These are phyloP conservation scores for Microctonus aethiopoides DNA, from an alignment of 2,888 invertebrate genomes.

Conservation along the genomic window DNA sequence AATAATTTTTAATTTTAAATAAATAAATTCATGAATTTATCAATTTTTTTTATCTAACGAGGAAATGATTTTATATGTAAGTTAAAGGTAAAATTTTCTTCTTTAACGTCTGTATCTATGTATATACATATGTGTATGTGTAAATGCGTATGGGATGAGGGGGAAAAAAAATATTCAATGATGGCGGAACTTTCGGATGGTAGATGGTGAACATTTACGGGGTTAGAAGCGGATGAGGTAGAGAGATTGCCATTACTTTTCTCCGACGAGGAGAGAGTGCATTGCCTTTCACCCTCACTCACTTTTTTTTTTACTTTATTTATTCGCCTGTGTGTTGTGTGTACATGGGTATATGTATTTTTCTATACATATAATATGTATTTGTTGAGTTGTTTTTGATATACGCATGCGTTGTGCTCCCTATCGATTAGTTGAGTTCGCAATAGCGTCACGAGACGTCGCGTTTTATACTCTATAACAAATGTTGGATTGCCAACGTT, in stretches of 20 bases:
- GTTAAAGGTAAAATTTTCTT: slow-evolving; percentile 1
- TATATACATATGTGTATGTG: slow-evolving; percentile 5
- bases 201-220: slow-evolving; percentile 29
- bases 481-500: slow-evolving; percentile 28
- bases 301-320: slow-evolving; percentile 3
- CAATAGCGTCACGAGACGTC: slow-evolving; percentile 54
- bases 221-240: slow-evolving; percentile 27
- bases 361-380: not conserved
- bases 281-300: not conserved
- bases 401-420: slow-evolving; percentile 57
- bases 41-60: too few relatives aligned
- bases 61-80: too few relatives aligned
- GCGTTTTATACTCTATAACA: slow-evolving; percentile 46
- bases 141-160: not conserved
- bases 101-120: not conserved
- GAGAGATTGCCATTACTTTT: slow-evolving; percentile 37
- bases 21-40: slow-evolving; percentile 5
- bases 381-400: not conserved
- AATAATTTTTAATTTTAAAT: too few relatives aligned
- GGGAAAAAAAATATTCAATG: slow-evolving; percentile 31
- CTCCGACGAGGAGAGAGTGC: slow-evolving; percentile 18
- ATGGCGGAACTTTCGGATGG: slow-evolving; percentile 25
- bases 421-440: slow-evolving; percentile 63
- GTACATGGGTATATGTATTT: not conserved
- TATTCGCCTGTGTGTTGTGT: not conserved